Base-by-base conservation (phyloP, 2,888 invertebrate genomes). In the Tenthredo livida region DNA sequence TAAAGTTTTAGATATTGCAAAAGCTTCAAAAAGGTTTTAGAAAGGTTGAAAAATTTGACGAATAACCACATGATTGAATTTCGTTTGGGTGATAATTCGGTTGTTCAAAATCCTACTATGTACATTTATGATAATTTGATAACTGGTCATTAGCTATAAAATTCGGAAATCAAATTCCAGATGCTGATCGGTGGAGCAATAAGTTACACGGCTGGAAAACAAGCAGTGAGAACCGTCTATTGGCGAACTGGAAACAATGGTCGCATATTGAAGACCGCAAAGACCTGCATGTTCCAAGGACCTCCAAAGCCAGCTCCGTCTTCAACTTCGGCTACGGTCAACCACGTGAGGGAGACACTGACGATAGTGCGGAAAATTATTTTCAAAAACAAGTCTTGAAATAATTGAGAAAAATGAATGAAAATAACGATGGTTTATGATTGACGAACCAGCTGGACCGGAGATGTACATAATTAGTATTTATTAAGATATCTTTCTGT, bases 171-270 rank as follows among this genome's bases (percentile, higher is more conserved):
- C 25, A 43, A 72, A 40, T 86, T 85, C 0, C 85, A 91, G 92
- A 91, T 91, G 89, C 92, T 97, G 91, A 95, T 97, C 87, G 96
- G 96, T 89, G 95, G 96, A 88, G 95, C 96, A 65, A 96, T 96
- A 29, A 95, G 97, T 85, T 96, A 96, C 92, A 96, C 97, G 88
- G 96, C 96, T 78, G 96, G 97, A 78, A 95, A 96, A 86, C 96
- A 97, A 90, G 97, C 96, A 0, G 95, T 97, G 33, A 97, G 97
- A 91, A 97, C 97, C 0, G 96, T 97, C 0, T 97, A 97, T 90
- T 97, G 97, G 97, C 94, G 97, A 89, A 94, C 95, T 15, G 87
- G 89, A 54, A 89, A 87, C 84, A 90, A 90, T 21, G 92, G 91
- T 33, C 89, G 91, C 43, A 86, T 92, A 25, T 85, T 91, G 85